Evolutionary conservation across 92 coral and sea anemone species (phyloP).

Genomic region (Hydrozoanthus gracilis): DNA sequence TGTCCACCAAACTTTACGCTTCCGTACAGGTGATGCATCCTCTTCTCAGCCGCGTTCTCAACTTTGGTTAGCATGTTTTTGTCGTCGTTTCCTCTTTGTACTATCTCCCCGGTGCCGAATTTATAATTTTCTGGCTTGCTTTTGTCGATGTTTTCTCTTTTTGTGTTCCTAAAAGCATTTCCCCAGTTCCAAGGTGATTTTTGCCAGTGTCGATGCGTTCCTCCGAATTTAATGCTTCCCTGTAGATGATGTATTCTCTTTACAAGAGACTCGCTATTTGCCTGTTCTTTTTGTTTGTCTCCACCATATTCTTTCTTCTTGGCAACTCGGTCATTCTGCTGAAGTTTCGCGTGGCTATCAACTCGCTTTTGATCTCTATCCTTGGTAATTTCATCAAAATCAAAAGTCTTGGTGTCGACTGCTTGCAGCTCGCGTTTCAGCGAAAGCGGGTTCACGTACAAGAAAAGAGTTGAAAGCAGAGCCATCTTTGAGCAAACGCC

Average conservation of each 20-base stretch:
- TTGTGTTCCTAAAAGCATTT: not conserved
- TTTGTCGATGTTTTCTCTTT: not conserved
- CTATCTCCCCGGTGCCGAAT: not conserved
- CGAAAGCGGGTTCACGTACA: not conserved
- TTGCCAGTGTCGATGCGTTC: not conserved
- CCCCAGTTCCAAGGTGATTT: slow-evolving; percentile 20
- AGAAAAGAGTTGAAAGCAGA: not conserved
- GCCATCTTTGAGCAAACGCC: slow-evolving; percentile 7
- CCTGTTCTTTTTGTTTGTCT: not conserved
- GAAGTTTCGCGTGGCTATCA: not conserved
- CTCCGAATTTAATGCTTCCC: slow-evolving; percentile 29
- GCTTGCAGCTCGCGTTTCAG: slow-evolving; percentile 1
- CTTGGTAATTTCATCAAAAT: not conserved
- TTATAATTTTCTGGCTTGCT: not conserved
- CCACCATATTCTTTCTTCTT: slow-evolving; percentile 1
- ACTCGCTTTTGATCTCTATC: not conserved
- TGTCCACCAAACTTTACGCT: slow-evolving; percentile 17
- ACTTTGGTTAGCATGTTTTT: not conserved
- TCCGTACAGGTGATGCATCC: slow-evolving; percentile 31
- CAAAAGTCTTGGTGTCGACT: not conserved
- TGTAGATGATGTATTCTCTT: slow-evolving; percentile 34
- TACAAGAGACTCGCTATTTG: not conserved
- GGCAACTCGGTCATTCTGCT: not conserved
- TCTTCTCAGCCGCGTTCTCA: not conserved
- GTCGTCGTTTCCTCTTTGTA: not conserved